Evolutionary conservation across 2,888 invertebrate genomes (phyloP).

Genomic region (Epinotia ramella): DNA sequence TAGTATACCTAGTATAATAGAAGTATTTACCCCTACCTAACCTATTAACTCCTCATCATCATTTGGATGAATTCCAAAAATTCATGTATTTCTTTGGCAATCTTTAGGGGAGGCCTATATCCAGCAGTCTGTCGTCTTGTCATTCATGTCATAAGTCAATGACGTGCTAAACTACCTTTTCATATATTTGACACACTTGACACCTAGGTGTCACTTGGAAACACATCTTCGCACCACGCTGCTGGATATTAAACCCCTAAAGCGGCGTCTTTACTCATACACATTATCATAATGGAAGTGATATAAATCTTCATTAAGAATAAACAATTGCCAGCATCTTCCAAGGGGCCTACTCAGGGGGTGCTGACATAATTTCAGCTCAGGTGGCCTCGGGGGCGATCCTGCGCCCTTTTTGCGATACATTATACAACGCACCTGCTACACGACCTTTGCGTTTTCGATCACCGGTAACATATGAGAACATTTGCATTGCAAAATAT

Average conservation of each 20-base stretch:
- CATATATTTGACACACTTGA: too few relatives aligned
- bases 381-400: conserved; percentile 34
- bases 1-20: too few relatives aligned
- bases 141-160: too few relatives aligned
- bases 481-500: conserved; percentile 36
- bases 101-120: too few relatives aligned
- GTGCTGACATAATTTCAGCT: conserved; percentile 45
- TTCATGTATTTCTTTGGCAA: too few relatives aligned
- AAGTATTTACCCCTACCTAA: too few relatives aligned
- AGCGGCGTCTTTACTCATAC: neutral
- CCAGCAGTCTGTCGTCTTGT: too few relatives aligned
- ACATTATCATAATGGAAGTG: neutral
- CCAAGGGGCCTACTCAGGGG: conserved; percentile 14
- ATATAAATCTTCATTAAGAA: conserved; percentile 35
- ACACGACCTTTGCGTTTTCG: conserved; percentile 43
- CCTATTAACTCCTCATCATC: too few relatives aligned
- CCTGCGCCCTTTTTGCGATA: conserved; percentile 42
- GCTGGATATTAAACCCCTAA: neutral
- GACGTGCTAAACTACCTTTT: too few relatives aligned
- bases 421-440: conserved; percentile 43
- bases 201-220: too few relatives aligned
- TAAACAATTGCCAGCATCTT: conserved; percentile 31
- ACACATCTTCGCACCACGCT: too few relatives aligned
- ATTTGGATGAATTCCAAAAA: too few relatives aligned
- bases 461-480: conserved; percentile 30